Conservation (phyloP, 2,888 invertebrate species). For the Troides aeacus region DNA sequence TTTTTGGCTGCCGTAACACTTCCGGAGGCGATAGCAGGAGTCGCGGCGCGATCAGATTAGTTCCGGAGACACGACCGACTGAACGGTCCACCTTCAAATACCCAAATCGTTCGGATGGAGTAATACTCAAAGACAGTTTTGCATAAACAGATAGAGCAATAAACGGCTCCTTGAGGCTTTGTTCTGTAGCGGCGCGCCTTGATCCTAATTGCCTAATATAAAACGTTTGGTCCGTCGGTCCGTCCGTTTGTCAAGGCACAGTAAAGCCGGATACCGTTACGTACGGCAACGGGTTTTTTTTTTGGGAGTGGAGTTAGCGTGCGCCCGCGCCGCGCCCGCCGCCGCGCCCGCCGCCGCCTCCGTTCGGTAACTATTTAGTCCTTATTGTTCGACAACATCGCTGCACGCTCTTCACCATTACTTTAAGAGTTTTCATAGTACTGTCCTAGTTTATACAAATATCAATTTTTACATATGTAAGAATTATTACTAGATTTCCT, state of each 20-base stretch:
- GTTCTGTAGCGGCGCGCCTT: constrained; percentile 31
- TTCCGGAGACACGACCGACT: not conserved
- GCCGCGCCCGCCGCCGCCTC: constrained; percentile 28
- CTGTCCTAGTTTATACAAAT: too few relatives aligned
- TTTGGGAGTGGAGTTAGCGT: constrained; percentile 41
- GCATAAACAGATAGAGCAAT: constrained; percentile 29
- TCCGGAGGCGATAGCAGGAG: not conserved
- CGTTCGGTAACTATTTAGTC: constrained; percentile 13
- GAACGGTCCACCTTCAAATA: constrained; percentile 1
- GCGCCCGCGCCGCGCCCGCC: constrained; percentile 30
- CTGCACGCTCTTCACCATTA: too few relatives aligned
- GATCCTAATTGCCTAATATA: constrained; percentile 68
- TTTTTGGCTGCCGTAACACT: not conserved
- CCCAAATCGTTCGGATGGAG: constrained; percentile 13
- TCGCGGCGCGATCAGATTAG: not conserved
- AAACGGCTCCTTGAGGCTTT: constrained; percentile 11
- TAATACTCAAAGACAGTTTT: constrained; percentile 20
- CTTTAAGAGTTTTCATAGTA: too few relatives aligned
- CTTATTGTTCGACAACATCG: constrained; percentile 11
- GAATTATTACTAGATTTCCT: too few relatives aligned
- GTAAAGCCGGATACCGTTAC: constrained; percentile 53
- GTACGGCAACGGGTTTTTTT: constrained; percentile 55
- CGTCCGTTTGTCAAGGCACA: constrained; percentile 50
- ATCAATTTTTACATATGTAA: too few relatives aligned
- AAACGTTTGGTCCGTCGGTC: constrained; percentile 50